Evolutionary conservation across 2,888 invertebrate species (phyloP).

Genomic region (Nasonia oneida): DNA sequence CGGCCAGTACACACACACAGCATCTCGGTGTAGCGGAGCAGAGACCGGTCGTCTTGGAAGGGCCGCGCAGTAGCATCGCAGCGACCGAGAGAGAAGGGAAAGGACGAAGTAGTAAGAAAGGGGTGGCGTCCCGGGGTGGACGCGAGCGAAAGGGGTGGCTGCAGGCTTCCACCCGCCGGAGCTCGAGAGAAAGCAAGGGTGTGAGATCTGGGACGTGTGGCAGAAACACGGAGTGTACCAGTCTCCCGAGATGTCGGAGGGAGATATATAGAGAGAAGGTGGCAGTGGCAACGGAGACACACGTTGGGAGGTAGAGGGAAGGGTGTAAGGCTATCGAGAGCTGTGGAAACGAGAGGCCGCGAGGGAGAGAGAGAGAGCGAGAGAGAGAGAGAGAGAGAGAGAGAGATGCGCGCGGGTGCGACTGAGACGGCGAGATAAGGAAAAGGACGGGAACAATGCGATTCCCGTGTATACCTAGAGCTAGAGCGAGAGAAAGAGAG

Average conservation of each 20-base stretch:
- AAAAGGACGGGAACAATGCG: constrained; percentile 57
- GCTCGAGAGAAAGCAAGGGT: constrained; percentile 56
- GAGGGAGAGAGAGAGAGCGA: constrained; percentile 47
- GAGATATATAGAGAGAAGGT: constrained; percentile 64
- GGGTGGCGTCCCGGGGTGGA: constrained; percentile 13
- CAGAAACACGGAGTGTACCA: constrained; percentile 65
- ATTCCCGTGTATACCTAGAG: constrained; percentile 53
- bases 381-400: constrained; percentile 60
- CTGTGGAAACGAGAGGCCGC: constrained; percentile 53
- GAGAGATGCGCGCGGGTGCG: constrained; percentile 63
- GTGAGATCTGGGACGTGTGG: constrained; percentile 74
- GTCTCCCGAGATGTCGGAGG: constrained; percentile 58
- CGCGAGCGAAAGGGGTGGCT: constrained; percentile 28
- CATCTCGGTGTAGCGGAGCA: background rate
- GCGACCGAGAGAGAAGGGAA: constrained; percentile 23
- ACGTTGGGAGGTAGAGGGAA: constrained; percentile 62
- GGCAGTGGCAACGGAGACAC: constrained; percentile 56
- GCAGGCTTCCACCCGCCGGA: background rate
- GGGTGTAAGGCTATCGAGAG: constrained; percentile 58
- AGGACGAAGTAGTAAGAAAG: constrained; percentile 55
- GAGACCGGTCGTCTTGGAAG: constrained; percentile 41
- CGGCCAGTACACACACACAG: background rate
- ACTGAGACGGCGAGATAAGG: constrained; percentile 60
- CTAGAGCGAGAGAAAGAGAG: constrained; percentile 44
- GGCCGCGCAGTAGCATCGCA: constrained; percentile 48